These are phyloP conservation scores for Scaptomyza flava DNA, from an alignment of 2,888 invertebrate genomes.

Conservation along the genomic window DNA sequence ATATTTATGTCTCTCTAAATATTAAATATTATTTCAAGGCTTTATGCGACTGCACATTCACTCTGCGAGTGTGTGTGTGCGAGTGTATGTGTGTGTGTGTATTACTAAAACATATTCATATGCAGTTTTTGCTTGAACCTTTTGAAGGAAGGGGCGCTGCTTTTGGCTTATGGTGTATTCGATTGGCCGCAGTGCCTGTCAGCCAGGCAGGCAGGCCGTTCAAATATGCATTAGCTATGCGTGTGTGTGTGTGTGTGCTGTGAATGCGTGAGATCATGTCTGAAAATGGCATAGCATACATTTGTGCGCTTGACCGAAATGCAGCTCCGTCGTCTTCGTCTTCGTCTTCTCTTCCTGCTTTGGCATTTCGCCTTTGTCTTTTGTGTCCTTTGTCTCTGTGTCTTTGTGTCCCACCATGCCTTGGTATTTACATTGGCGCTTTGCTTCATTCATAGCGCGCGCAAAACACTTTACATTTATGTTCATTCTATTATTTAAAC, in stretches of 20 bases:
- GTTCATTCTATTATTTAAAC: constrained; percentile 37
- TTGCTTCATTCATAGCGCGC: constrained; percentile 52
- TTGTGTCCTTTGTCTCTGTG: constrained; percentile 6
- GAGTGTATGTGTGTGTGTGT: constrained; percentile 33
- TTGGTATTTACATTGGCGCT: constrained; percentile 45
- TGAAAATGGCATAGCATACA: constrained; percentile 69
- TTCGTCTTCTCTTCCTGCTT: constrained; percentile 58
- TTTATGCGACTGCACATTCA: constrained; percentile 63
- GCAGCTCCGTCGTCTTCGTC: constrained; percentile 49
- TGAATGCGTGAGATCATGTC: constrained; percentile 38
- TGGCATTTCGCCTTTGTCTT: constrained; percentile 54
- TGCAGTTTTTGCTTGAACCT: constrained; percentile 47
- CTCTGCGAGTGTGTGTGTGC: constrained; percentile 11
- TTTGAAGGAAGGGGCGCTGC: constrained; percentile 13
- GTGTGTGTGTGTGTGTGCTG: constrained; percentile 18
- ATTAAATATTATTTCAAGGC: constrained; percentile 85
- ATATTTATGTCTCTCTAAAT: constrained; percentile 85
- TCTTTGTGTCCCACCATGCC: constrained; percentile 19
- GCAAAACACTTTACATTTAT: constrained; percentile 11
- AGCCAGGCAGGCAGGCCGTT: constrained; percentile 9
- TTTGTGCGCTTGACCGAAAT: constrained; percentile 75
- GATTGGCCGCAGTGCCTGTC: constrained; percentile 54
- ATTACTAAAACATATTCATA: constrained; percentile 17
- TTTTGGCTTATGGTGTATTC: constrained; percentile 46
- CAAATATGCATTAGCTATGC: constrained; percentile 41